Evolutionary conservation across 2,888 invertebrate species (phyloP).

Genomic region (Cryptocephalus primarius): DNA sequence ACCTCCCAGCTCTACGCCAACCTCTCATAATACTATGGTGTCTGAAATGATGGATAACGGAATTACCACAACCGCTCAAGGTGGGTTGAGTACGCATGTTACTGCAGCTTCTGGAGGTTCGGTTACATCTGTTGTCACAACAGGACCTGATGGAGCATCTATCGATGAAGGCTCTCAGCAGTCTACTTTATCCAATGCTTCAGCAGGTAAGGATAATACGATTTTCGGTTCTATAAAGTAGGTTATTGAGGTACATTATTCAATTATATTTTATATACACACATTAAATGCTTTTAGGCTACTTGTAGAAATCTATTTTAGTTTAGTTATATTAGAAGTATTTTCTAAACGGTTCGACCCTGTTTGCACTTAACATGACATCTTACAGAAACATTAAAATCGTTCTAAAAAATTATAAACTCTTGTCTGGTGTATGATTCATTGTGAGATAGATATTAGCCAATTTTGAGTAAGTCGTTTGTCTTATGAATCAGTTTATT

Average conservation of each 20-base stretch:
- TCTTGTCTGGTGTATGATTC: too few species aligned
- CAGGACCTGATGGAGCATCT: constrained; percentile 81
- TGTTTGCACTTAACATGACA: too few species aligned
- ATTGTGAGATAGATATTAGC: too few species aligned
- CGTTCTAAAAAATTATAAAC: too few species aligned
- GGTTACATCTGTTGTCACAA: constrained; percentile 79
- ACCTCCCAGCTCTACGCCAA: constrained; percentile 46
- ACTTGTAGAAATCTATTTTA: too few species aligned
- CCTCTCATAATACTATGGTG: constrained; percentile 35
- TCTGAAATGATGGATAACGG: constrained; percentile 42
- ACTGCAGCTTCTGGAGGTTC: constrained; percentile 44
- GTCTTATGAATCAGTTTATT: too few species aligned
- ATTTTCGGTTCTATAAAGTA: constrained; percentile 2
- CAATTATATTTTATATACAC: too few species aligned
- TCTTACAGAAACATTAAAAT: too few species aligned
- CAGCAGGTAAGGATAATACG: constrained; percentile 57
- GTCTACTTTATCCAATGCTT: constrained; percentile 85
- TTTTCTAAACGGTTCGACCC: too few species aligned
- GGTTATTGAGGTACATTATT: not conserved
- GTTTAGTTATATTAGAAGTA: too few species aligned
- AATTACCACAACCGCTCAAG: constrained; percentile 50
- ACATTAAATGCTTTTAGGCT: too few species aligned
- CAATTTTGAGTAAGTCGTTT: too few species aligned
- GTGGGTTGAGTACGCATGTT: constrained; percentile 36
- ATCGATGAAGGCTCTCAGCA: constrained; percentile 88